Percentiles rank a stretch among this genome's conserved stretches.
Evolutionary conservation across 2,888 invertebrate species (phyloP).

Genomic region (Stenotaenia linearis): DNA sequence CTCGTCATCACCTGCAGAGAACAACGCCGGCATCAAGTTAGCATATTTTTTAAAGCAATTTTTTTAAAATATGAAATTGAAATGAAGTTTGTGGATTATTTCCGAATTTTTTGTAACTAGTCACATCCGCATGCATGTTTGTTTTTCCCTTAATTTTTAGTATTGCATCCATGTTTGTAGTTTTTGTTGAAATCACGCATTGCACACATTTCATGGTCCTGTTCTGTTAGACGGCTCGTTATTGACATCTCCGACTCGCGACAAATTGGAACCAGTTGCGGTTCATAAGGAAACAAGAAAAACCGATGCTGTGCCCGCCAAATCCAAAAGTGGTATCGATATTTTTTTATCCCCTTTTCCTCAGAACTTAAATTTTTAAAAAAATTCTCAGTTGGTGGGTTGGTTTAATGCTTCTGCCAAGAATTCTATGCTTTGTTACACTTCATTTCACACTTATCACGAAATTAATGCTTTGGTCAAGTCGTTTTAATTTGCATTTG

Average conservation of each 20-base stretch:
- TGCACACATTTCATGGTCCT: background rate
- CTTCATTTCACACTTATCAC: too few species aligned
- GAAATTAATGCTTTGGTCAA: too few species aligned
- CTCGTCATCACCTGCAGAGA: constrained; percentile 34
- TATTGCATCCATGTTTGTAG: background rate
- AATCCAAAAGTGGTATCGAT: constrained; percentile 16
- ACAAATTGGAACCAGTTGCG: constrained; percentile 36
- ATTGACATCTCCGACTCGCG: constrained; percentile 35
- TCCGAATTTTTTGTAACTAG: background rate
- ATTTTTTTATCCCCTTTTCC: background rate
- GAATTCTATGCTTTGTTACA: too few species aligned
- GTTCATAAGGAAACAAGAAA: constrained; percentile 29
- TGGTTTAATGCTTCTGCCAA: too few species aligned
- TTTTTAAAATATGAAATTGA: too few species aligned
- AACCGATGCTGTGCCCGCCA: constrained; percentile 14
- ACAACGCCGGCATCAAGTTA: constrained; percentile 31
- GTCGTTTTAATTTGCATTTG: too few species aligned
- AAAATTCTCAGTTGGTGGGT: too few species aligned
- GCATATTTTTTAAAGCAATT: background rate
- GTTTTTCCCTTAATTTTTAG: background rate
- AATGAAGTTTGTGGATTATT: too few species aligned
- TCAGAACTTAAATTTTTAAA: background rate
- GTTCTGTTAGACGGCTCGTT: constrained; percentile 31
- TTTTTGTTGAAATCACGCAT: background rate
- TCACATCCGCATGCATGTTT: background rate